A percentile compares a stretch with the other conserved stretches of the same genome.
These are phyloP conservation scores for Austrolebias charrua DNA, from an alignment of 2,797 vertebrate species.

Conservation along the genomic window DNA sequence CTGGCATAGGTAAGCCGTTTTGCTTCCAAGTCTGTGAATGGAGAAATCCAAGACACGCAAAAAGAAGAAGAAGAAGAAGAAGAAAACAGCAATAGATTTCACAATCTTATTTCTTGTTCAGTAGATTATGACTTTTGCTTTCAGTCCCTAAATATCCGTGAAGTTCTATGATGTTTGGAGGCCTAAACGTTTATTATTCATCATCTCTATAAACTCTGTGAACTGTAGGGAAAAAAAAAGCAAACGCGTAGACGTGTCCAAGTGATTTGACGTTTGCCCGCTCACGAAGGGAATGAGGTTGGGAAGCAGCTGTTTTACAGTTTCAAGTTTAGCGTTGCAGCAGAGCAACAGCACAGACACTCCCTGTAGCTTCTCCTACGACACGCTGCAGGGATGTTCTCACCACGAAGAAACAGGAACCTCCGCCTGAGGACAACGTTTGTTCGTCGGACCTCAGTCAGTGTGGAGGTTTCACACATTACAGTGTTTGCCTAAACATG, in stretches of 20 bases:
- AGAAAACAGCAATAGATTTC: neutral
- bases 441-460: constrained; percentile 83
- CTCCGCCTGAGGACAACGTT: constrained; percentile 59
- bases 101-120: neutral
- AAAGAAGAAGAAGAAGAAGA: too few species aligned
- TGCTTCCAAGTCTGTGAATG: neutral
- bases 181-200: constrained; percentile 24
- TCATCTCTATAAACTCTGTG: constrained; percentile 7
- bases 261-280: constrained; percentile 36
- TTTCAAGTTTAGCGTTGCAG: constrained; percentile 37
- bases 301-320: constrained; percentile 52
- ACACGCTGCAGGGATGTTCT: constrained; percentile 13
- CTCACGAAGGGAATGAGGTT: constrained; percentile 49
- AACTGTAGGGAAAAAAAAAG: constrained; percentile 7
- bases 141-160: neutral
- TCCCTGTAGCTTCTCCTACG: constrained; percentile 9
- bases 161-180: neutral
- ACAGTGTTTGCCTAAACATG: constrained; percentile 60
- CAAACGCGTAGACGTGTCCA: constrained; percentile 54
- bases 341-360: constrained; percentile 25
- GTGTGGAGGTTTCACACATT: constrained; percentile 52
- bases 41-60: neutral
- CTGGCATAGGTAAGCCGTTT: neutral
- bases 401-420: constrained; percentile 33
- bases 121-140: too few species aligned